Base-by-base conservation (phyloP, 2,113 vertebrate genomes). In the Egretta garzetta region DNA sequence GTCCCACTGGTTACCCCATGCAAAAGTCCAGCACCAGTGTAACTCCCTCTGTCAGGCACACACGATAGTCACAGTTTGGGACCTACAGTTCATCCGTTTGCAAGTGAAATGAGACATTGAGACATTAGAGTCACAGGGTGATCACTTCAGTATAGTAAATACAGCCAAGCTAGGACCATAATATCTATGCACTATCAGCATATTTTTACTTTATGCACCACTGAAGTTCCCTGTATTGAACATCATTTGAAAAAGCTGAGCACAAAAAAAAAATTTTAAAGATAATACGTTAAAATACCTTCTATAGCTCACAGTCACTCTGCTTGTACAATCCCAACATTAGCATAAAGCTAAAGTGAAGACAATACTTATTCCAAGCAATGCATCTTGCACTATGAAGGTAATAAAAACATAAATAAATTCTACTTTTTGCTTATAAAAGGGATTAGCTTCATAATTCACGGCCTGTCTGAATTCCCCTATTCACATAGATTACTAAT, bases 31-130 rank as follows among this genome's bases (percentile, higher is more conserved):
- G 33, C 43, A 52, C 12, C 20, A 56, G 56, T 23, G 10, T 17
- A 66, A 53, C n/a, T 71, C 28, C 32, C 21, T 30, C 47, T 58
- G 14, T 64, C 56, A 70, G 17, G 35, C 15, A 33, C 4, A 45
- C 0, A 0, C 0, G 0, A 62, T 0, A 60, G 60, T 30, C 30
- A 67, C 26, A n/a, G 67, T 68, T 74, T 85, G 47, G 39, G 32
- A 79, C 39, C 7, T 47, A 67, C 4, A 7, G 15, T 50, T 55
- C 35, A 68, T 6, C 9, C 27, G 10, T 67, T 62, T 45, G 23
- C 28, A 68, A 85, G 35, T 23, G 11, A 67, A 60, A 67, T 21
- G 33, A 77, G 21, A 58, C 59, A 17, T 22, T 21, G 33, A 77
- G 21, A 58, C 59, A 17, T 22, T 28, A 32, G 9, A 58, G n/a